Conservation (phyloP, 2,888 invertebrate genomes). For the Anthophora plumipes region DNA sequence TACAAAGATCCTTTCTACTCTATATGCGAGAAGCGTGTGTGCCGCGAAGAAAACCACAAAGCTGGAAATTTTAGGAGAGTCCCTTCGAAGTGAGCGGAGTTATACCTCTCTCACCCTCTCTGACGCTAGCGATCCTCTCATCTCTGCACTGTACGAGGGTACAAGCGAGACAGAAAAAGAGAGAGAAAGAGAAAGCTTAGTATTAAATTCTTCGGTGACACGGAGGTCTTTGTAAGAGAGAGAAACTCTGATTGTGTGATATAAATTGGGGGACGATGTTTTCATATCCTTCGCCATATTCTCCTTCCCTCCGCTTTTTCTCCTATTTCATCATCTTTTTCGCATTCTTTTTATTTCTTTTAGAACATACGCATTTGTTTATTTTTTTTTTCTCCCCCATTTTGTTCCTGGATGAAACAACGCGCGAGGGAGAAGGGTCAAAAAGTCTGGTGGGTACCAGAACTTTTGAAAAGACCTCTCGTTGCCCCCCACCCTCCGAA, state of each 20-base stretch:
- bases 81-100: too few species aligned
- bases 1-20: too few species aligned
- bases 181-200: constrained; percentile 60
- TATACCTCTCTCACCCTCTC: too few species aligned
- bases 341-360: background rate
- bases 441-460: background rate
- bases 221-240: constrained; percentile 65
- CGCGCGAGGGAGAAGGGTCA: background rate
- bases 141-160: too few species aligned
- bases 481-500: constrained; percentile 27
- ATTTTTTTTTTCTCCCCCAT: background rate
- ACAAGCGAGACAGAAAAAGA: background rate
- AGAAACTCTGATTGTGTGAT: constrained; percentile 82
- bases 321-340: background rate
- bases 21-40: too few species aligned
- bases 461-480: background rate
- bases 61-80: too few species aligned
- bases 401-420: background rate
- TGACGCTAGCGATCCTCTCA: too few species aligned
- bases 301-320: constrained; percentile 11
- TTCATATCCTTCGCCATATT: constrained; percentile 28
- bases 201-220: constrained; percentile 50
- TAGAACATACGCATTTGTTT: constrained; percentile 16
- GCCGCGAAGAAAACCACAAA: too few species aligned
- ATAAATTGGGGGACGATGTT: constrained; percentile 80